Base-by-base conservation (phyloP, 2,113 vertebrate species). In the Marmota monax region DNA sequence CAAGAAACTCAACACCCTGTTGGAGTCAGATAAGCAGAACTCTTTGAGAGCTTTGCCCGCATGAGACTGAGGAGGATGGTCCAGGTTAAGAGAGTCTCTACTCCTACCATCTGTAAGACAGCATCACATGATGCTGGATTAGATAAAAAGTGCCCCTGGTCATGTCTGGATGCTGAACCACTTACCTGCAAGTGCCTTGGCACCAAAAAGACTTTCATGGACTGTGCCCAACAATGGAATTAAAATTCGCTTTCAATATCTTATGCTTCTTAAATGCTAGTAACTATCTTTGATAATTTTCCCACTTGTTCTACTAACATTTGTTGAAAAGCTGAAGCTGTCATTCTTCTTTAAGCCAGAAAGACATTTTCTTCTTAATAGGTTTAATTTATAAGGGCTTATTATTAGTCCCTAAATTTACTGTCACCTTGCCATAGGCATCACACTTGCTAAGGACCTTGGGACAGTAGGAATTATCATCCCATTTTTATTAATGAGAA, bases 1-100 rank as follows among this genome's bases (percentile, higher is more conserved):
- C 0, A 70, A 92, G 89, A 78, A 95, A 93, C 65, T 92, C 93
- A 94, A 88, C 89, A 97, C 86, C 61, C 84, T 58, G 1, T 69
- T 92, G 86, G 58, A 93, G 74, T 94, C 83, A 90, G 95, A 97
- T 96, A 97, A 97, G 89, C 82, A 48, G 58, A 84, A 79, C 29
- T 56, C 51, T 73, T 85, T 34, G 16, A 93, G 91, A 51, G 74
- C 56, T 83, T 86, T 78, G 76, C 87, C 53, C 17, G 84, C 87
- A 79, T 93, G 89, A 87, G 78, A 53, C 29, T 29, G 72, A 89
- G 74, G 48, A 94, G 12, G 42, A 72, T 53, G 65, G 78, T 48
- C 69, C 51, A 61, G 77, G 27, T 20, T 74, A 39, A 90, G 22
- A 27, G 63, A 51, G 70, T 63, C 51, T 70, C 65, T 83, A 86